Percentiles rank a stretch among this genome's conserved stretches.
Evolutionary conservation across 2,113 vertebrate genomes (phyloP).

Genomic region (Solea solea): DNA sequence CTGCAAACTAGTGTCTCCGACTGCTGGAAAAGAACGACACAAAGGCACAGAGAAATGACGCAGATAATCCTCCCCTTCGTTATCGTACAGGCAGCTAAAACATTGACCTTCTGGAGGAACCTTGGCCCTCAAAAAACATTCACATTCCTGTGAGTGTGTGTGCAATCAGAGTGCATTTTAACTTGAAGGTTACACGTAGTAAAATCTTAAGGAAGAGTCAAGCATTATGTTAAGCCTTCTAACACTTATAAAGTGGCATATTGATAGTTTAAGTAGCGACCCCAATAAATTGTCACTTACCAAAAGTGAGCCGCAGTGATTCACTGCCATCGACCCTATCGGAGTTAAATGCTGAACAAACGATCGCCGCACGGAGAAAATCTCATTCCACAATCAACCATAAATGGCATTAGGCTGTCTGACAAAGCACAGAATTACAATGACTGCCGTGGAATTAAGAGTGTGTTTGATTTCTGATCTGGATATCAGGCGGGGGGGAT

Average conservation of each 20-base stretch:
- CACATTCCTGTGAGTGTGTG: background rate
- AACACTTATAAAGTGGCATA: background rate
- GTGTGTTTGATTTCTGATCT: conserved; percentile 56
- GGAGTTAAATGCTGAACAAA: conserved; percentile 30
- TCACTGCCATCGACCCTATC: background rate
- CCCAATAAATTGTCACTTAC: conserved; percentile 3
- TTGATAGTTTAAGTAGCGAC: background rate
- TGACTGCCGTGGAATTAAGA: conserved; percentile 44
- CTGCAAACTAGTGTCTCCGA: conserved; percentile 24
- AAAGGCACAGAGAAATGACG: conserved; percentile 11
- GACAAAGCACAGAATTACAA: conserved; percentile 50
- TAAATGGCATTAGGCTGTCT: conserved; percentile 38
- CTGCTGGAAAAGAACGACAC: conserved; percentile 8
- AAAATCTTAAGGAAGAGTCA: too few relatives aligned
- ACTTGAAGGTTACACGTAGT: too few relatives aligned
- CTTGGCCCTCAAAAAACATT: background rate
- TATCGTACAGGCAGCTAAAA: background rate
- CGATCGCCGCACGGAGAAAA: conserved; percentile 30
- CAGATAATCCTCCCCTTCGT: conserved; percentile 22
- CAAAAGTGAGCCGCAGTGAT: background rate
- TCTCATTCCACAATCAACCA: conserved; percentile 26
- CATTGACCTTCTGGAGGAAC: background rate
- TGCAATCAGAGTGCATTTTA: conserved; percentile 3
- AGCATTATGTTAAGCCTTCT: background rate
- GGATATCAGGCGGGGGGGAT: conserved; percentile 26